Conservation (phyloP, 2,888 invertebrate species). For the Mechanitis mazaeus region DNA sequence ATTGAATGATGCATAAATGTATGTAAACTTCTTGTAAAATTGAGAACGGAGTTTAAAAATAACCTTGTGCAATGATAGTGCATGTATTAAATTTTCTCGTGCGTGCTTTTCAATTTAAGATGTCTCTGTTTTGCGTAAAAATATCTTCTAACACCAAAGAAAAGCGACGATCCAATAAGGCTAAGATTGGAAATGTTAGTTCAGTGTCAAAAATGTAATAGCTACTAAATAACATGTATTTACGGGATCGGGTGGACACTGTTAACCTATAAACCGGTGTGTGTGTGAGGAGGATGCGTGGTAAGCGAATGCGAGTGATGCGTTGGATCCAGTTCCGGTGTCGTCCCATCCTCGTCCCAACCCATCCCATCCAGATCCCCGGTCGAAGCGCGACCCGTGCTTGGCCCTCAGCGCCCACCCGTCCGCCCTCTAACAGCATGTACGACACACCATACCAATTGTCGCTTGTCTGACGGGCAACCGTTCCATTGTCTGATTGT, state of each 20-base stretch:
- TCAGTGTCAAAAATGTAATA: slow-evolving; percentile 28
- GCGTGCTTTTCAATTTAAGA: slow-evolving; percentile 54
- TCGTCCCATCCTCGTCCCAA: slow-evolving; percentile 33
- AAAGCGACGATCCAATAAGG: slow-evolving; percentile 40
- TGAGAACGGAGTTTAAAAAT: slow-evolving; percentile 10
- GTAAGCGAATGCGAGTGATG: slow-evolving; percentile 40
- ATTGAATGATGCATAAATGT: slow-evolving; percentile 11
- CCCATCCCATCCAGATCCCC: slow-evolving; percentile 37
- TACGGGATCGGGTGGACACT: slow-evolving; percentile 68
- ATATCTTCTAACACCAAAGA: slow-evolving; percentile 48
- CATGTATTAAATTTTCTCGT: slow-evolving; percentile 58
- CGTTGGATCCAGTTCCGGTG: slow-evolving; percentile 28
- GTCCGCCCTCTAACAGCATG: slow-evolving; percentile 74
- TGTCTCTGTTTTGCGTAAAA: slow-evolving; percentile 56
- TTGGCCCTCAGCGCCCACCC: slow-evolving; percentile 51
- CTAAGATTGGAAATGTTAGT: slow-evolving; percentile 47
- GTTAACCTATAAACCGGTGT: slow-evolving; percentile 42
- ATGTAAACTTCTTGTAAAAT: slow-evolving; percentile 11
- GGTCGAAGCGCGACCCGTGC: slow-evolving; percentile 18
- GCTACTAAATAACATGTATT: slow-evolving; percentile 21
- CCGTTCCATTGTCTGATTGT: slow-evolving; percentile 78
- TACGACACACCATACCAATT: slow-evolving; percentile 74
- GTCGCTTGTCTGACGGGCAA: slow-evolving; percentile 79
- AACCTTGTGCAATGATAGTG: slow-evolving; percentile 51
- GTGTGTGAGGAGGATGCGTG: slow-evolving; percentile 34